phyloP scores from a whole-genome alignment of 2,113 vertebrate genomes.

The Seriola rivoliana region DNA sequence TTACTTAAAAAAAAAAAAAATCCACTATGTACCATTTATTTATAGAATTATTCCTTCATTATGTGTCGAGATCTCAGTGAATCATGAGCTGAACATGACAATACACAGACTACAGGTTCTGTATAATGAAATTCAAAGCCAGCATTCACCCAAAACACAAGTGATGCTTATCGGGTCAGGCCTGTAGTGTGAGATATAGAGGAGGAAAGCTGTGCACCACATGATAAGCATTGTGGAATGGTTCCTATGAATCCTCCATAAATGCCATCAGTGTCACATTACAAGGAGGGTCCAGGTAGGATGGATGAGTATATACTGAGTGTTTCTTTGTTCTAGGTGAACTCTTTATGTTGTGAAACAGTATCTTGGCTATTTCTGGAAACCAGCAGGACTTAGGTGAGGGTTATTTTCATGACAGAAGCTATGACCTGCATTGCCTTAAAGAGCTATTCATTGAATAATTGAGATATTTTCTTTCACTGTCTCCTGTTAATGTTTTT shows the following conservation, averaged over 20 bases:
- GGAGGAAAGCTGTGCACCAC: background rate
- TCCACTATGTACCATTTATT: background rate
- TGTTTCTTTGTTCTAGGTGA: conserved; percentile 19
- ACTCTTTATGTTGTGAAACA: conserved; percentile 38
- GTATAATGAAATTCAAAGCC: conserved; percentile 11
- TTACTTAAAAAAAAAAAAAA: background rate
- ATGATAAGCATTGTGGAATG: background rate
- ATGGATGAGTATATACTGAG: background rate
- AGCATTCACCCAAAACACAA: conserved; percentile 11
- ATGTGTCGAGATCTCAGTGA: background rate
- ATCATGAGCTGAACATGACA: background rate
- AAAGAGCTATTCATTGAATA: background rate
- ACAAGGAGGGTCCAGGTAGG: conserved; percentile 9
- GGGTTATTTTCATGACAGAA: background rate
- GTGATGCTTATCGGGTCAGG: conserved; percentile 28
- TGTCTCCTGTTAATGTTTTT: background rate
- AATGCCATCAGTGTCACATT: conserved; percentile 25
- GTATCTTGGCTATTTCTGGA: conserved; percentile 2
- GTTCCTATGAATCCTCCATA: background rate
- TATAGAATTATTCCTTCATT: background rate
- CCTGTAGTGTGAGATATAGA: background rate
- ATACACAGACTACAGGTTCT: background rate
- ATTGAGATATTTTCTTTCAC: background rate
- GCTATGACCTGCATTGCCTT: background rate
- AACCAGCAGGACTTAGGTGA: background rate